phyloP scores from a whole-genome alignment of 2,113 vertebrate species.

The Ochotona princeps region DNA sequence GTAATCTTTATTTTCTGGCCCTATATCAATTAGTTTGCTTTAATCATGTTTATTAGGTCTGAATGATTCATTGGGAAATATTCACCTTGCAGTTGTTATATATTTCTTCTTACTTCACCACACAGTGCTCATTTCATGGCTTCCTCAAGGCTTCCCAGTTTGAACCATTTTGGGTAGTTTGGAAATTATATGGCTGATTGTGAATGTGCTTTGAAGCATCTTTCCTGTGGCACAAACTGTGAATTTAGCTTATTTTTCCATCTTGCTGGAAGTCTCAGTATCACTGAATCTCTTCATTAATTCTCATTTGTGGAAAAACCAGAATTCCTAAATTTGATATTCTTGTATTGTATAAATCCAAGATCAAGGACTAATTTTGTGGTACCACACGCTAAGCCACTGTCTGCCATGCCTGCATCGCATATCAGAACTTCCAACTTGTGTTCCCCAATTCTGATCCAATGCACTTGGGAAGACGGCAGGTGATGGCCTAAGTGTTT shows the following conservation, averaged over 20 bases:
- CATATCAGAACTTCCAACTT: too few species aligned
- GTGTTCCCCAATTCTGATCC: too few species aligned
- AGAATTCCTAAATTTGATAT: slow-evolving; percentile 11
- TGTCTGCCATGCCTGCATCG: too few species aligned
- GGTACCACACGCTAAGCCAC: too few species aligned
- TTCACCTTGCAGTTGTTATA: slow-evolving; percentile 67
- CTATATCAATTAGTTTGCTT: slow-evolving; percentile 51
- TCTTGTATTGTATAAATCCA: neutral
- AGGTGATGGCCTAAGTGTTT: too few species aligned
- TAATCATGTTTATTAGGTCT: slow-evolving; percentile 64
- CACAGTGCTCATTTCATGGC: slow-evolving; percentile 67
- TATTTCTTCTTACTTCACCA: slow-evolving; percentile 65
- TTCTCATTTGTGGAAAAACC: slow-evolving; percentile 30
- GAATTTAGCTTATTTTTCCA: neutral
- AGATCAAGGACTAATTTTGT: too few species aligned
- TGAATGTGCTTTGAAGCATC: slow-evolving; percentile 65
- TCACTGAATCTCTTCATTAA: slow-evolving; percentile 26
- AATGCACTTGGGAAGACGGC: too few species aligned
- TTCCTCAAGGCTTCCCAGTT: slow-evolving; percentile 66
- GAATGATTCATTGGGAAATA: slow-evolving; percentile 66
- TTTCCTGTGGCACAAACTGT: slow-evolving; percentile 3
- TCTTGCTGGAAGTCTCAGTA: slow-evolving; percentile 52
- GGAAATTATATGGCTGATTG: slow-evolving; percentile 57
- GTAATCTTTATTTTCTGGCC: slow-evolving; percentile 65
- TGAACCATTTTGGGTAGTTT: slow-evolving; percentile 35